Conservation (phyloP, 2,113 vertebrate species). For the Zootoca vivipara region DNA sequence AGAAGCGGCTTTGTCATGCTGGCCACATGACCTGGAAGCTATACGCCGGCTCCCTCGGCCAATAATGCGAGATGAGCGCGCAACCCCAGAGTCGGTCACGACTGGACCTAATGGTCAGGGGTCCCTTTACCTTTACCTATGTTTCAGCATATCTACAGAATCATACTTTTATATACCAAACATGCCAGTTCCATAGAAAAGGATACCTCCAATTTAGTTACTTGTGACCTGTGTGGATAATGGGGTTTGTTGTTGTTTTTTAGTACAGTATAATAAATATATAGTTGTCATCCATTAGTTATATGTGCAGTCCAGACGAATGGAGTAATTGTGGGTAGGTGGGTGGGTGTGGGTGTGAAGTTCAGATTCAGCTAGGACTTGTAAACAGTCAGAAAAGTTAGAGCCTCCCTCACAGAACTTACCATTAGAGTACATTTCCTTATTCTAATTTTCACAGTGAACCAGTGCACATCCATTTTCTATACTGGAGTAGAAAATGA, state of each 20-base stretch:
- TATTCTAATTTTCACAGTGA: constrained; percentile 9
- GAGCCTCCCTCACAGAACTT: neutral
- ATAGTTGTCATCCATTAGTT: neutral
- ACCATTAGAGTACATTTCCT: neutral
- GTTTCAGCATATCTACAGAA: too few relatives aligned
- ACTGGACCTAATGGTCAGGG: too few relatives aligned
- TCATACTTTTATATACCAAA: constrained; percentile 50
- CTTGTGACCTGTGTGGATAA: neutral
- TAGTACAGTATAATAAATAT: neutral
- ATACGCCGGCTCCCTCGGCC: too few relatives aligned
- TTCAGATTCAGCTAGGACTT: neutral
- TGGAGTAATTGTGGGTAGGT: too few relatives aligned
- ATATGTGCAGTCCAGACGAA: neutral
- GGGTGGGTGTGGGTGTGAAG: too few relatives aligned
- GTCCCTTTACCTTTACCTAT: too few relatives aligned
- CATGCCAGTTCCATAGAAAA: constrained; percentile 29
- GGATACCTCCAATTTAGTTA: neutral
- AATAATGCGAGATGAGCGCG: too few relatives aligned
- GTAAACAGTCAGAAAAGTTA: neutral
- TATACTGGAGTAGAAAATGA: neutral
- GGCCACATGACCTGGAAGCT: too few relatives aligned
- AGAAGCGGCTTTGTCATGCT: too few relatives aligned
- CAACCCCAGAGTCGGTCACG: too few relatives aligned
- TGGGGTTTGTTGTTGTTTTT: neutral
- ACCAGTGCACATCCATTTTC: neutral